Conservation (phyloP, 2,113 vertebrate species). For the Panthera leo region DNA sequence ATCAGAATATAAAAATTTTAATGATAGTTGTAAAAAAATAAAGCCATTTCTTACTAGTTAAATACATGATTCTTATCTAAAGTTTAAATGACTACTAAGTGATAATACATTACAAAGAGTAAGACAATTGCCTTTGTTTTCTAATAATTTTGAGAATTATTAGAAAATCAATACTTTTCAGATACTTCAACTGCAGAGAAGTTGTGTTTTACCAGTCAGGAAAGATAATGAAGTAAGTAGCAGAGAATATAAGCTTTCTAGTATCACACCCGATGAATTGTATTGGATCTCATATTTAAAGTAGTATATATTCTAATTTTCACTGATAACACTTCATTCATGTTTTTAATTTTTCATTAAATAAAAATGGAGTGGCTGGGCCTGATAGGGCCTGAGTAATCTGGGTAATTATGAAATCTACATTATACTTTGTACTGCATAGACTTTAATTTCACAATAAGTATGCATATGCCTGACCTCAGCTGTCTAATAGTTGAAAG, state of each 20-base stretch:
- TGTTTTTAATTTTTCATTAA: slow-evolving; percentile 47
- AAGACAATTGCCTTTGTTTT: slow-evolving; percentile 4
- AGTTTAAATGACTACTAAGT: neutral
- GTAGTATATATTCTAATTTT: neutral
- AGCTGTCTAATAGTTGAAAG: neutral
- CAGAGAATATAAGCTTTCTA: neutral
- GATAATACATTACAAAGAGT: neutral
- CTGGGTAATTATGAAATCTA: neutral
- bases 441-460: neutral
- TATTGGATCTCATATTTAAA: neutral
- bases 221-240: neutral
- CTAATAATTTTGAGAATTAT: neutral
- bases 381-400: neutral
- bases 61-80: slow-evolving; percentile 18
- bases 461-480: neutral
- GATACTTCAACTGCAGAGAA: neutral
- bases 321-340: neutral
- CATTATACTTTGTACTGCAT: neutral
- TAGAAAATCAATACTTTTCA: slow-evolving; percentile 34
- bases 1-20: neutral
- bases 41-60: neutral
- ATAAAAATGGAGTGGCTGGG: neutral
- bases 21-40: slow-evolving; percentile 19
- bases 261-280: neutral
- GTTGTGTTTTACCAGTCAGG: neutral